Evolutionary conservation across 2,113 vertebrate species (phyloP), one percentile per base, ranked within the genome.

Genomic region (Harpagus bidentatus): DNA sequence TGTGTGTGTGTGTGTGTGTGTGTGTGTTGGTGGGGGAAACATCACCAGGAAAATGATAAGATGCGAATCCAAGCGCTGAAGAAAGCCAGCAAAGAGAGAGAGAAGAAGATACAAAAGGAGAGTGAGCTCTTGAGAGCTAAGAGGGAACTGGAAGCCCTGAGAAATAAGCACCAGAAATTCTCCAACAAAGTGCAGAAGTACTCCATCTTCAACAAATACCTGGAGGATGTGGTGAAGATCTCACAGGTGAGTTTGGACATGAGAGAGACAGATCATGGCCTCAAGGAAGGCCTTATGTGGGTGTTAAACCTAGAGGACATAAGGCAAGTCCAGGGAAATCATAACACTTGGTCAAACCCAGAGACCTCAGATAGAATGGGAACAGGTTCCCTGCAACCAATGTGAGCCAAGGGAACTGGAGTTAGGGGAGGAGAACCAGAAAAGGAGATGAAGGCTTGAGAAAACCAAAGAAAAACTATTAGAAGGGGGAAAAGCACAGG

Each of bases 161-260:
- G 59, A 40, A 92, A 88, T 10, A 85, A 96, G 82, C 97, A 97
- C 74, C 95, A 98, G 93, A 78, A 66, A 43, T 96, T 98, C 86
- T 80, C 62, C 10, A 10, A 8, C n/a, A 96, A 89, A 77, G 59
- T 98, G 72, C 92, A 98, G 85, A 97, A 96, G 20, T 97, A 97
- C n/a, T 71, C 94, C 13, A 58, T 97, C 85, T 99, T 98, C 97
- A 94, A 85, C 47, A 97, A 97, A 48, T 98, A 98, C 85, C 70
- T 99, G 95, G 97, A 98, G 67, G 95, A 95, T 22, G 98, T 98
- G 86, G 97, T 98, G 43, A 96, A 98, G 92, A 91, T 93, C 61
- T 98, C 98, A 0, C 97, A 98, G 95, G 98, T 98, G 95, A 86
- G 97, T 38, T 26, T 9, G 20, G 45, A 13, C 1, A 0, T 17